Evolutionary conservation across 2,113 vertebrate species (phyloP).

Genomic region (Heliornis fulica): DNA sequence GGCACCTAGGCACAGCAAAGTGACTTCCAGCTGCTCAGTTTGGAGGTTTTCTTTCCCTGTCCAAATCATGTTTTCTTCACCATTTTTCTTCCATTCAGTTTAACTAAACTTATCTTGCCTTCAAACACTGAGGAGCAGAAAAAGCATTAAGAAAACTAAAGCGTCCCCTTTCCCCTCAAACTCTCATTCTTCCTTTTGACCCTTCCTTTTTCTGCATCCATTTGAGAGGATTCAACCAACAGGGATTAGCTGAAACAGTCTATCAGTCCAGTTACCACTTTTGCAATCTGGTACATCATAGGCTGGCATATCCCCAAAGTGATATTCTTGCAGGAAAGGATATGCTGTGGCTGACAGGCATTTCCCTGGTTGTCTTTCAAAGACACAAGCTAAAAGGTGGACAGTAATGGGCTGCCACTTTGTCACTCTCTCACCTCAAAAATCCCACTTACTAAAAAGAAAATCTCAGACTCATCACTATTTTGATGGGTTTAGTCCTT

Average conservation of each 20-base stretch:
- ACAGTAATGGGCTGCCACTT: neutral
- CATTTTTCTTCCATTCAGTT: neutral
- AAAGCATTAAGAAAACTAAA: neutral
- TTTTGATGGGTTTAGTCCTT: neutral
- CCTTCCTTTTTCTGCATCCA: neutral
- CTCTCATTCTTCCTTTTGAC: neutral
- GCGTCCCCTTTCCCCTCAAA: neutral
- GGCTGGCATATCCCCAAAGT: conserved; percentile 2
- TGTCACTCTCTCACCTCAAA: neutral
- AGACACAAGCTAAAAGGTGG: neutral
- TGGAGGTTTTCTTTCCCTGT: neutral
- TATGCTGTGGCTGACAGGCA: neutral
- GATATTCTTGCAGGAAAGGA: neutral
- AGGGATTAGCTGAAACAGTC: neutral
- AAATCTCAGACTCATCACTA: neutral
- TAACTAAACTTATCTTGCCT: conserved; percentile 1
- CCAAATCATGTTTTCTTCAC: neutral
- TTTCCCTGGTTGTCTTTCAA: neutral
- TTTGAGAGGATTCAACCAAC: neutral
- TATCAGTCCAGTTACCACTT: neutral
- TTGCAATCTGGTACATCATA: neutral
- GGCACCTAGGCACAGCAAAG: neutral
- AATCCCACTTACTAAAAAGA: neutral
- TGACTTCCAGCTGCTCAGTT: neutral
- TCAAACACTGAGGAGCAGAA: conserved; percentile 5